phyloP scores from a whole-genome alignment of 2,888 invertebrate genomes.

The Lithophane semibrunnea region DNA sequence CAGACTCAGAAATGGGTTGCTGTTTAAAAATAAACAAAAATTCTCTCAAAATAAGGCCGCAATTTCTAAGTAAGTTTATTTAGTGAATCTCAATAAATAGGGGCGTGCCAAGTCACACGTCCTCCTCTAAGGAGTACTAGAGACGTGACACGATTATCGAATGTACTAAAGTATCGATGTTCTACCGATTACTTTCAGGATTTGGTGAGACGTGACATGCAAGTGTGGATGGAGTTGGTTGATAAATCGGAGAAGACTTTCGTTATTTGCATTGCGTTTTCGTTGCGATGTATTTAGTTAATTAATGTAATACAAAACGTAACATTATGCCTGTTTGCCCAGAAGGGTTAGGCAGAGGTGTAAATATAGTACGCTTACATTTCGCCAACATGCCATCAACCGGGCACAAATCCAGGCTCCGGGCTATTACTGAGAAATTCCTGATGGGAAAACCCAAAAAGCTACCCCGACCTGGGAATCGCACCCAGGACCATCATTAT shows the following conservation, averaged over 20 bases:
- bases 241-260: constrained; percentile 12
- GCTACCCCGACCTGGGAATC: neutral
- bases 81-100: constrained; percentile 56
- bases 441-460: neutral
- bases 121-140: constrained; percentile 52
- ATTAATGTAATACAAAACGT: neutral
- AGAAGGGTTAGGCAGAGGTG: neutral
- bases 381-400: neutral
- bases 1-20: fast-evolving
- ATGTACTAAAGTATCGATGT: constrained; percentile 38
- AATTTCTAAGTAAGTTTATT: constrained; percentile 21
- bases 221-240: constrained; percentile 12
- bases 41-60: neutral
- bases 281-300: neutral
- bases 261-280: constrained; percentile 46
- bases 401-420: neutral
- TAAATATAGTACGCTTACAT: no score
- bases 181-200: constrained; percentile 53
- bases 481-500: neutral
- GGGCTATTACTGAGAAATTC: neutral
- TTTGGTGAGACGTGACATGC: constrained; percentile 39
- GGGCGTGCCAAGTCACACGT: constrained; percentile 48
- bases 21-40: neutral
- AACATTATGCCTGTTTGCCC: neutral
- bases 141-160: constrained; percentile 57